Evolutionary conservation across 2,113 vertebrate species (phyloP), one percentile per base, ranked within the genome.

Genomic region (Microcebus griseorufus): DNA sequence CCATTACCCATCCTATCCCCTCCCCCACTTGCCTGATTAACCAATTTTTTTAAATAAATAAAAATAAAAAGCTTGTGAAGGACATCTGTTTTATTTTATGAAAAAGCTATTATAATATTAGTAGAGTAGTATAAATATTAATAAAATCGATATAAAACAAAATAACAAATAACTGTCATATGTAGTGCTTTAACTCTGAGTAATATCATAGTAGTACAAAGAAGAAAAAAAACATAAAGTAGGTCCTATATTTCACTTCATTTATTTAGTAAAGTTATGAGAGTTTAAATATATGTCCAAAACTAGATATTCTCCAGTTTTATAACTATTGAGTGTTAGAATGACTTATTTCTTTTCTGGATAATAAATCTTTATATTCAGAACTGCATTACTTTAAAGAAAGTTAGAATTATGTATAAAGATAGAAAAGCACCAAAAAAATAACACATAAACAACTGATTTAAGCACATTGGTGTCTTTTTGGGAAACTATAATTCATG

Each of bases 381-480:
- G n/a, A 92, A 95, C 23, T 93, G 12, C 17, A 96, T 78, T 97
- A 95, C 32, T 95, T 96, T 94, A 93, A 91, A 88, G 83, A 95
- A 97, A 88, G 18, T 85, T 78, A 86, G 29, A 93, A 92, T 95
- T 95, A 83, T 51, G 23, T 89, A 0, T 85, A 97, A 93, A 96
- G 69, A 92, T 88, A 92, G 70, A 94, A 97, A 97, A 82, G 10
- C 13, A 86, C 18, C n/a, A 22, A 32, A 81, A 32, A 81, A 37
- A 84, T 70, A 94, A 22, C n/a, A 89, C 0, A 0, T 73, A 93
- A 96, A 4, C 95, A 69, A 94, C 4, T 69, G 76, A 96, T 85
- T 85, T 78, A 97, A 98, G 85, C 2, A 25, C 42, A 85, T 64
- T 72, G 67, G 86, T 94, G 58, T 95, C 88, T 96, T 96, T 98